A percentile compares a stretch with the other conserved stretches of the same genome.
Conservation (phyloP, 2,888 invertebrate species). For the Pandemis corylana region DNA sequence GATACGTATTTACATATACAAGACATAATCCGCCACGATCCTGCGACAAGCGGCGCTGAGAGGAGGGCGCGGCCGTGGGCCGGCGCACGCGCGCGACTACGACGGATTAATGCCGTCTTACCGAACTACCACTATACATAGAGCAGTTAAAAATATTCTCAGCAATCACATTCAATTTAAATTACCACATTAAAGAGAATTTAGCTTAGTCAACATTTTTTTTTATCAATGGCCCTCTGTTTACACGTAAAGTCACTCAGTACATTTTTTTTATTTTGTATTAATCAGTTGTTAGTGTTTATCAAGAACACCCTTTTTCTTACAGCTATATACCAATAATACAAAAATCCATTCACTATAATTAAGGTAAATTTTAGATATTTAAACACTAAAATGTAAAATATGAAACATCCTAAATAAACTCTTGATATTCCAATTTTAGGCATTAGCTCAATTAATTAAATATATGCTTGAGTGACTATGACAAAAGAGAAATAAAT, state of each 20-base stretch:
- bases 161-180: slow-evolving; percentile 82
- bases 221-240: slow-evolving; percentile 83
- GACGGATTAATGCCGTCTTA: slow-evolving; percentile 67
- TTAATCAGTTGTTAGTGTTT: slow-evolving; percentile 82
- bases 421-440: slow-evolving; percentile 85
- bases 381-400: slow-evolving; percentile 85
- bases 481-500: slow-evolving; percentile 83
- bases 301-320: slow-evolving; percentile 83
- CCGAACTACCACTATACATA: slow-evolving; percentile 78
- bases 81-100: slow-evolving; percentile 49
- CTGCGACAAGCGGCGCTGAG: slow-evolving; percentile 8
- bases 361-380: slow-evolving; percentile 85
- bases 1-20: slow-evolving; percentile 57
- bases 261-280: slow-evolving; percentile 82
- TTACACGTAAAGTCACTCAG: slow-evolving; percentile 85
- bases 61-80: not conserved
- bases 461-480: slow-evolving; percentile 84
- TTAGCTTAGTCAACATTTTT: slow-evolving; percentile 84
- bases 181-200: slow-evolving; percentile 81
- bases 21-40: slow-evolving; percentile 15
- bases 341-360: slow-evolving; percentile 85
- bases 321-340: slow-evolving; percentile 84
- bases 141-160: slow-evolving; percentile 82
- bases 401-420: slow-evolving; percentile 85
- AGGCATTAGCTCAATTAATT: slow-evolving; percentile 84